These are phyloP conservation scores for Allophyes oxyacanthae DNA, from an alignment of 2,888 invertebrate species.

Conservation along the genomic window DNA sequence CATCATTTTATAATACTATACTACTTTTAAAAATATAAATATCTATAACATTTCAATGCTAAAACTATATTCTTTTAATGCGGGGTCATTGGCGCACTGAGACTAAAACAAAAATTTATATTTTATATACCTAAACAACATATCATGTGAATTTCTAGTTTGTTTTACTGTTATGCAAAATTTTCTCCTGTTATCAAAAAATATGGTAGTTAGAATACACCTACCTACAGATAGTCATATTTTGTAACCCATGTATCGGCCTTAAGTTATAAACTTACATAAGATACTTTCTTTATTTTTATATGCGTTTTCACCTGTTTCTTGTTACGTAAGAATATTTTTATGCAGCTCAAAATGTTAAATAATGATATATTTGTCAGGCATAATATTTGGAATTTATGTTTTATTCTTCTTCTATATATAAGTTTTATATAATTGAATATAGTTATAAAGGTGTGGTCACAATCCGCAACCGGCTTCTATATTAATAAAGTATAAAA, in stretches of 20 bases:
- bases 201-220: conserved; percentile 38
- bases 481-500: not conserved
- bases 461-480: not conserved
- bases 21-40: not conserved
- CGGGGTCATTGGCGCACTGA: conserved; percentile 5
- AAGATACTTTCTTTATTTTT: conserved; percentile 48
- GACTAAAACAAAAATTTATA: conserved; percentile 4
- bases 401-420: not conserved
- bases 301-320: conserved; percentile 45
- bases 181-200: conserved; percentile 29
- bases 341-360: conserved; percentile 35
- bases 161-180: conserved; percentile 29
- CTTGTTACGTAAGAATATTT: conserved; percentile 37
- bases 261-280: conserved; percentile 23
- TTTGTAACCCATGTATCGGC: conserved; percentile 44
- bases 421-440: not conserved
- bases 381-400: not conserved
- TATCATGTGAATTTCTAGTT: conserved; percentile 69
- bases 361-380: conserved; percentile 16
- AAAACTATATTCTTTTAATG: not conserved
- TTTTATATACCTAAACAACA: conserved; percentile 43
- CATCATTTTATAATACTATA: conserved; percentile 5
- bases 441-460: not conserved
- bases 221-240: conserved; percentile 32
- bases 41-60: not conserved